These are phyloP conservation scores for Neodontobutis hainanensis DNA, from an alignment of 2,113 vertebrate species.

Conservation along the genomic window DNA sequence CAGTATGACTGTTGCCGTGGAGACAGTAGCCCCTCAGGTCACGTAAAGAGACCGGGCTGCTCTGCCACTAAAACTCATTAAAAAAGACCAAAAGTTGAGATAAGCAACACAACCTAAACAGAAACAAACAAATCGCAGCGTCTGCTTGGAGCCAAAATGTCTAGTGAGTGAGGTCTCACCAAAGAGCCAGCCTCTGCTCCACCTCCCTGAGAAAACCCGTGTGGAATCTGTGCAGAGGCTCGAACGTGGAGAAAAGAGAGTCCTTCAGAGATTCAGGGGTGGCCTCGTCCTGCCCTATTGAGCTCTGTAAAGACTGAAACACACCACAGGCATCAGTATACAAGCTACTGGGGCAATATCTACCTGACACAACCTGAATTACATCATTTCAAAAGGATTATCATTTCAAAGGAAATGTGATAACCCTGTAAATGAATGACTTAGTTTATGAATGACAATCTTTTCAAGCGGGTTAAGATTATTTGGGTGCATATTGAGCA, in stretches of 20 bases:
- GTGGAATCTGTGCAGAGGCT: conserved; percentile 95
- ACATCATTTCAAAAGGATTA: no score
- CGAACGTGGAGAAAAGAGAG: conserved; percentile 88
- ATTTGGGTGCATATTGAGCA: no score
- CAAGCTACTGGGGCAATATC: no score
- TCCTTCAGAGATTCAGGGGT: conserved; percentile 88
- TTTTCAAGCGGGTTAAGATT: no score
- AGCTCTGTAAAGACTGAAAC: conserved; percentile 88
- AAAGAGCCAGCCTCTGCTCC: conserved; percentile 92
- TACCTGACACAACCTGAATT: no score
- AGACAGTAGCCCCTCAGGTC: conserved; percentile 57
- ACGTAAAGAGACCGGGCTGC: conserved; percentile 36
- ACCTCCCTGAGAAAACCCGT: conserved; percentile 95
- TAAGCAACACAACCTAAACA: conserved; percentile 14
- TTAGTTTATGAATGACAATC: no score
- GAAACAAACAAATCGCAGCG: neutral
- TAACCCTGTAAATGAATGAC: no score
- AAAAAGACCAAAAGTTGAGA: conserved; percentile 6
- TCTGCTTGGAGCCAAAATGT: neutral
- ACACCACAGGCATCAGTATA: conserved; percentile 3
- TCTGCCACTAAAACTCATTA: conserved; percentile 37
- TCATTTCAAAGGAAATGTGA: no score
- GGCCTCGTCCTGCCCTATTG: conserved; percentile 85
- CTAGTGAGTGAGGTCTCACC: conserved; percentile 80
- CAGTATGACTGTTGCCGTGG: conserved; percentile 65